These are phyloP conservation scores for Mormyrus iriodes DNA, from an alignment of 2,113 vertebrate species.

Conservation along the genomic window DNA sequence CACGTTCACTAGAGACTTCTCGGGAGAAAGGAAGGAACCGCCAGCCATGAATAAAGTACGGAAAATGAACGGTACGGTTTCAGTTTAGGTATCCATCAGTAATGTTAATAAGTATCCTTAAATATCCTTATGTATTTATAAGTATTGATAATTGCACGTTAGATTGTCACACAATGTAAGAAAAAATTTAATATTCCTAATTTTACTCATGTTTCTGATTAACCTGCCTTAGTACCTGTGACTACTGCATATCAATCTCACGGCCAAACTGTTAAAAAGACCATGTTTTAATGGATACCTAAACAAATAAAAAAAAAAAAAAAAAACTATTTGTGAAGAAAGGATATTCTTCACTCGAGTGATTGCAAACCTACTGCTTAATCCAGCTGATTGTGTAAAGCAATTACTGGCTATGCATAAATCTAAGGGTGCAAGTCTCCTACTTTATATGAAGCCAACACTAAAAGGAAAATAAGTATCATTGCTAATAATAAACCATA, in stretches of 20 bases:
- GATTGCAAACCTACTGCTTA: neutral
- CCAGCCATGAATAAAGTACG: neutral
- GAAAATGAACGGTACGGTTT: neutral
- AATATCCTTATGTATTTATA: neutral
- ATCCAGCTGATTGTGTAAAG: constrained; percentile 15
- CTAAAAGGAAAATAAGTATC: constrained; percentile 13
- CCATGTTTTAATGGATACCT: constrained; percentile 9
- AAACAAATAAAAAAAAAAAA: neutral
- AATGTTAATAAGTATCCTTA: neutral
- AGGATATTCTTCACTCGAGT: neutral
- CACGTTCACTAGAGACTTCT: neutral
- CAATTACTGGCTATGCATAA: constrained; percentile 14
- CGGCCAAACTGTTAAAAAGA: neutral
- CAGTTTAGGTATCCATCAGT: neutral
- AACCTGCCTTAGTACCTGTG: neutral
- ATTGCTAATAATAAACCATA: constrained; percentile 14
- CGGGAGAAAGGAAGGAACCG: neutral
- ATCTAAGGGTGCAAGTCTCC: constrained; percentile 11
- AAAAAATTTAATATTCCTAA: neutral
- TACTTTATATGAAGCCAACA: neutral
- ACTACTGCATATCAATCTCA: neutral
- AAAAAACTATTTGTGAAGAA: neutral
- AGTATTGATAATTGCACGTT: neutral
- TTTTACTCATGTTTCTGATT: neutral
- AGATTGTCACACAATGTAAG: neutral